Evolutionary conservation across 2,888 invertebrate genomes (phyloP), one percentile per base, ranked within the genome.

Genomic region (Rhingia campestris): DNA sequence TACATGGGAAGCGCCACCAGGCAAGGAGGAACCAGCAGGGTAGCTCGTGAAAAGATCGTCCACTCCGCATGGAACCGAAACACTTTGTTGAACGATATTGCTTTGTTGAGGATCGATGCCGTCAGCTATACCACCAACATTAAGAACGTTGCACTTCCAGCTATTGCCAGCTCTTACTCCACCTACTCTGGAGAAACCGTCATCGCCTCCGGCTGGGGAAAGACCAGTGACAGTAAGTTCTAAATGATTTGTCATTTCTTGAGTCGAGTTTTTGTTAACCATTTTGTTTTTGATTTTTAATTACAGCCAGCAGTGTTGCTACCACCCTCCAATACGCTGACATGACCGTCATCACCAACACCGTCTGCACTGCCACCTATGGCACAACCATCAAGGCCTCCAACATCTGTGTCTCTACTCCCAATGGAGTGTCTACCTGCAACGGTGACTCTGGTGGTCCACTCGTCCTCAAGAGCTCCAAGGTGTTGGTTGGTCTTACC

Each of bases 261-360:
- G 61, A 4, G n/a, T 32, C 35, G 9, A 2, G 14, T 0, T 14
- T 7, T 70, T 30, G 39, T n/a, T 4, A 12, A 22, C 7, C 41
- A n/a, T 41, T 30, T 33, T 10, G 6, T 59, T 4, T 1, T 2
- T 2, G 1, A 14, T 35, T 4, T 14, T 2, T 32, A 32, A 3
- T 33, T 22, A 33, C 39, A 79, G 41, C 45, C 6, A 9, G 69
- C 6, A n/a, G 32, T 43, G 87, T 88, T 56, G 80, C 87, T 35
- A 33, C 79, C 14, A 41, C 67, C 6, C 75, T 89, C 58, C 87
- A 87, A 76, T 89, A 61, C 22, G 88, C 88, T n/a, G 10, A 73
- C 7, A 4, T 89, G 84, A 49, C 59, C n/a, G 74, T 88, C 39
- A 88, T 88, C n/a, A 47, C 87, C 0, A 90, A 90, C 72, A 4